Base-by-base conservation (phyloP, 2,797 vertebrate species). In the Enteromius paludinosus region DNA sequence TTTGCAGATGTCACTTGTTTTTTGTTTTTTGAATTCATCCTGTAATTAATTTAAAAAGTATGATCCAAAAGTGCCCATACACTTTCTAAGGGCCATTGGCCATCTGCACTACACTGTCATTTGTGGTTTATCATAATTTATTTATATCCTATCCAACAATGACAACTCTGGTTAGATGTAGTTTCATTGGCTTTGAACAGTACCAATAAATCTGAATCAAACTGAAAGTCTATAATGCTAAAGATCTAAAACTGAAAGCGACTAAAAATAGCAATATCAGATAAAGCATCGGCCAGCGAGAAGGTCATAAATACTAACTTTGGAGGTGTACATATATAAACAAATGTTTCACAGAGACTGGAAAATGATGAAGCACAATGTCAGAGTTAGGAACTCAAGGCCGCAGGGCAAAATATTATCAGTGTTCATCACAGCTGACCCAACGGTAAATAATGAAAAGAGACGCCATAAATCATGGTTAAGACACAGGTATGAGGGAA, bases 391-490 rank as follows among this genome's bases (percentile, higher is more conserved):
- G 59, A 56, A 79, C 12, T 25, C 25, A 17, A 52, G 64, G 64
- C 75, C 78, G 52, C 65, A 23, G 23, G n/a, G 81, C 72, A 61
- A 59, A 45, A 65, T 54, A 72, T 35, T 45, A 75, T 73, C 71
- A 76, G 74, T 17, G n/a, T 68, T 33, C 49, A 83, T 25, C 12
- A 47, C 33, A 47, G 56, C 43, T 30, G 69, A 82, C 28, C 72
- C 49, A 79, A 72, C 68, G 61, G 62, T 9, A 18, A 85, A 86
- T 76, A 70, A 83, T 74, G 62, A 84, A 20, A 2, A 68, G 17
- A 72, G 62, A 64, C 11, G 12, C 47, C 81, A 85, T 86, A 85
- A 86, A 87, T 87, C 83, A 81, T 28, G 45, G 66, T 35, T 28
- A 49, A 78, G 80, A 85, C 81, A 68, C 43, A 47, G 83, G 81